Base-by-base conservation (phyloP, 2,888 invertebrate genomes). In the Amphimallon solstitiale region DNA sequence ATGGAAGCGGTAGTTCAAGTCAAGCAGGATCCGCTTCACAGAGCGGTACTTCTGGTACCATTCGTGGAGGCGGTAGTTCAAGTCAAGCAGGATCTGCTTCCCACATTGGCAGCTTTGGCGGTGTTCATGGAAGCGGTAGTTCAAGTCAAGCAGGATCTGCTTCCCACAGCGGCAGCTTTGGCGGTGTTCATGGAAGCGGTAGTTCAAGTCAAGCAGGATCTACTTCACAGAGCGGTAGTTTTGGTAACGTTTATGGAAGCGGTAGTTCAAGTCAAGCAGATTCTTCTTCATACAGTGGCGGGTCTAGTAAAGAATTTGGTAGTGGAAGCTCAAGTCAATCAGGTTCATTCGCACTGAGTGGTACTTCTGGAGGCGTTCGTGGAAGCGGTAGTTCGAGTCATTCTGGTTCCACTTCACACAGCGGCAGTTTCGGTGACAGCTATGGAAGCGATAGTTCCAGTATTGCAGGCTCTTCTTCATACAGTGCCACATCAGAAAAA, bases 191-290 rank as follows among this genome's bases (percentile, higher is more conserved):
- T 9, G 29, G 5, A 29, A 29, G 29, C 29, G 29, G 29, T 5
- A 29, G 29, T 29, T 29, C 29, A 29, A 29, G 29, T 5, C 29
- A 29, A 29, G 2, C 29, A 9, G 29, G 5, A 29, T 23, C 23
- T 2, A 3, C 23, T 23, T 3, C 23, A 23, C 23, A 23, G 2
- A 51, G 15, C 10, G 51, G 51, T 17, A n/a, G 35, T 9, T 34
- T 35, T 51, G 35, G 10, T 2, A 35, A 23, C 9, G n/a, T n/a
- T 4, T n/a, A 51, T 15, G 51, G 51, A 15, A 51, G 51, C 35
- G 51, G 51, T 3, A 51, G 48, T 9, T 23, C 48, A 2, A 49
- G 51, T 17, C 35, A 51, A 2, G 51, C 51, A 7, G 51, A 35
- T 15, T 35, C 51, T 0, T 14, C 37, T 2, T 34, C 51, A 7